Base-by-base conservation (phyloP, 2,797 vertebrate species). In the Acrocephalus scirpaceus region DNA sequence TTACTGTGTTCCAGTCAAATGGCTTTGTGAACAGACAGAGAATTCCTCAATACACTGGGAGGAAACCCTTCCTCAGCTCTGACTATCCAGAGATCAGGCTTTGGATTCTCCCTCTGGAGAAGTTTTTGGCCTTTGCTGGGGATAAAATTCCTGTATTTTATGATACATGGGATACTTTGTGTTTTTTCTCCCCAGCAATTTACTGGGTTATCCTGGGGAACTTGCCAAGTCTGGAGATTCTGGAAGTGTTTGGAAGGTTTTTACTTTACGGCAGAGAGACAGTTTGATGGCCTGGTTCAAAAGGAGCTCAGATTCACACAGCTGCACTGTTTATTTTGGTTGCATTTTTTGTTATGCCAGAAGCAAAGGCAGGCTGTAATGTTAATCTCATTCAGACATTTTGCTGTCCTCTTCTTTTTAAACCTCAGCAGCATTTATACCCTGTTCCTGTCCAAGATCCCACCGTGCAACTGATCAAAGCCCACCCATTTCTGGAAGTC, bases 261-360 rank as follows among this genome's bases (percentile, higher is more conserved):
- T 94, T 95, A 51, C 86, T 94, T 96, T 94, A 96, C 1, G 44
- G 88, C 84, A 91, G 94, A 91, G 85, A 95, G 94, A 95, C 95
- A 96, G 93, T 94, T 95, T 95, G 96, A 95, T 96, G 94, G 88
- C 78, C 93, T 86, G 81, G 94, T 95, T 95, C 95, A 96, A 96
- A 96, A 96, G 93, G 93, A 95, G 86, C 90, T 94, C 87, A 92
- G 81, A 92, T 95, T 95, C 96, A 96, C 95, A 96, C 92, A 95
- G 95, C 88, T 94, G 92, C 93, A 82, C 80, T 97, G 90, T 96
- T 96, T 97, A 93, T 92, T 96, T 96, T 96, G 69, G 88, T 96
- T 96, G 79, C 72, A 44, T 73, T 82, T 92, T 92, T 92, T 85
- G 92, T 91, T 90, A 81, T 64, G 90, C 81, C 69, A 95, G 90